Evolutionary conservation across 2,888 invertebrate species (phyloP).

Genomic region (Agriopis aurantiaria): DNA sequence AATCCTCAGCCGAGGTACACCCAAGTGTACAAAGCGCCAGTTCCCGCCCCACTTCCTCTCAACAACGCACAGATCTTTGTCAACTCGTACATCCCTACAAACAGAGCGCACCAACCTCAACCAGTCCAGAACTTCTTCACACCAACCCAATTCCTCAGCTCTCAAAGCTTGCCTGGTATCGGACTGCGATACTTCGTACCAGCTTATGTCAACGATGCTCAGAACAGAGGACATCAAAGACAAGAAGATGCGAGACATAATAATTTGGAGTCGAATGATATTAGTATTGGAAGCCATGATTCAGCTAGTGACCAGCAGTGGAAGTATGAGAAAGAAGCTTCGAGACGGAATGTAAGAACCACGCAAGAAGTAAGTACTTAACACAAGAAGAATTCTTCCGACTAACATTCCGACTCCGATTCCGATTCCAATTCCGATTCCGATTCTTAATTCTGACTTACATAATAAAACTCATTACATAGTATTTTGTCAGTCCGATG

Average conservation of each 20-base stretch:
- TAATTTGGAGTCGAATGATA: conserved; percentile 68
- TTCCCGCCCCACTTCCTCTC: conserved; percentile 57
- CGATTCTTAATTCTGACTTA: too few species aligned
- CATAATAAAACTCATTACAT: too few species aligned
- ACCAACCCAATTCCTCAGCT: conserved; percentile 69
- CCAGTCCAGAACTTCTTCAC: conserved; percentile 63
- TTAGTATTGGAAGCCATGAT: conserved; percentile 57
- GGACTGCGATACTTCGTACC: conserved; percentile 79
- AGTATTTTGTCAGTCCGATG: too few species aligned
- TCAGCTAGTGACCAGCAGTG: conserved; percentile 71
- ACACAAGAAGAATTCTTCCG: not conserved
- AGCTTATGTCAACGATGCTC: conserved; percentile 56
- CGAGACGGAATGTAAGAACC: conserved; percentile 64
- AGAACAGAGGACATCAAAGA: conserved; percentile 54
- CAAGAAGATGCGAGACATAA: conserved; percentile 75
- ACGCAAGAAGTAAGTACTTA: conserved; percentile 66
- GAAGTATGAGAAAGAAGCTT: conserved; percentile 75
- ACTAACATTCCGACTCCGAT: not conserved
- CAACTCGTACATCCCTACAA: conserved; percentile 71
- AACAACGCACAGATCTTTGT: conserved; percentile 78
- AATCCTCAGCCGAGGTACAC: conserved; percentile 77
- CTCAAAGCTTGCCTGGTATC: conserved; percentile 74
- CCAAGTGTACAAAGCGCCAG: conserved; percentile 64
- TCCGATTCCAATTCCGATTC: not conserved
- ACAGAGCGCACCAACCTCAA: conserved; percentile 57